Evolutionary conservation across 2,797 vertebrate genomes (phyloP).

Genomic region (Squalus acanthias): DNA sequence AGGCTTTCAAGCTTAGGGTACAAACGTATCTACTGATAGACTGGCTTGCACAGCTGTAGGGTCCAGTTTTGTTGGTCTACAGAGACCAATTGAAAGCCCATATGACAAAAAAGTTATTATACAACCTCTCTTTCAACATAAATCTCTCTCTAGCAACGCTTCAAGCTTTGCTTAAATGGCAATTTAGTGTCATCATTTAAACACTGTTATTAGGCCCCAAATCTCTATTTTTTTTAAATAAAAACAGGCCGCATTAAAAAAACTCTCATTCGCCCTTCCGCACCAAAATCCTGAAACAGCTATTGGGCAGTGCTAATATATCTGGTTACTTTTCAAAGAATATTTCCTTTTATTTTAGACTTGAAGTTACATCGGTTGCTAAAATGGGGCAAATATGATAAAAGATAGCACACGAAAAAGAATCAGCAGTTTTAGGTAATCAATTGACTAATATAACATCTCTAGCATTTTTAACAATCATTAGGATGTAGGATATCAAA

Average conservation of each 20-base stretch:
- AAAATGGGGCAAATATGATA: background rate
- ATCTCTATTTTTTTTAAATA: background rate
- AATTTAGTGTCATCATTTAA: constrained; percentile 26
- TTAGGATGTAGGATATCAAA: background rate
- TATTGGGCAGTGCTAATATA: background rate
- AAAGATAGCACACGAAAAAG: background rate
- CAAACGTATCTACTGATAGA: constrained; percentile 36
- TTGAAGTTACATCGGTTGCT: background rate
- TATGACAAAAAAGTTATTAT: constrained; percentile 33
- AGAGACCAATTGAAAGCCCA: constrained; percentile 30
- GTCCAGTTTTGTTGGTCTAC: constrained; percentile 17
- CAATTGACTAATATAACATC: background rate
- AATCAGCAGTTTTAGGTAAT: background rate
- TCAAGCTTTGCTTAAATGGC: constrained; percentile 25
- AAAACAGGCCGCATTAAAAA: background rate
- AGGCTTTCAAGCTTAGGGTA: constrained; percentile 16
- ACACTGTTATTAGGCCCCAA: background rate
- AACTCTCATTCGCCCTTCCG: background rate
- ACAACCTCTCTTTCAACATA: constrained; percentile 29
- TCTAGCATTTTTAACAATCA: background rate
- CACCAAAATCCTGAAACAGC: background rate
- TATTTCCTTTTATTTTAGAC: background rate
- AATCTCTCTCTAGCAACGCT: background rate
- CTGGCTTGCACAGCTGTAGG: constrained; percentile 37
- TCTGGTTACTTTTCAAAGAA: background rate